These are phyloP conservation scores for Dolomedes plantarius DNA, from an alignment of 2,888 invertebrate species.

Conservation along the genomic window DNA sequence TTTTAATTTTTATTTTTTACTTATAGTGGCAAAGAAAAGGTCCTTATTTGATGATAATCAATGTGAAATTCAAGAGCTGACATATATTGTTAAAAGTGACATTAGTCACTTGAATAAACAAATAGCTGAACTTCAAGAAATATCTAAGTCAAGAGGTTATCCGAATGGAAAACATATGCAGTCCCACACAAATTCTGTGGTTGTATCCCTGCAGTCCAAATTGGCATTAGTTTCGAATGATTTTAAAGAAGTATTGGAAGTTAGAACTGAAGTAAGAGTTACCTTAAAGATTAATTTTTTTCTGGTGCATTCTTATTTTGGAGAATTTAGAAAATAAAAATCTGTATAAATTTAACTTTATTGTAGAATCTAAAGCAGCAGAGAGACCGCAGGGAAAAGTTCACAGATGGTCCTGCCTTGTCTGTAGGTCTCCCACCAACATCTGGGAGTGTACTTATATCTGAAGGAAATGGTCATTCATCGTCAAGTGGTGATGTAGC, in stretches of 20 bases:
- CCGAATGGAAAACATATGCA: slow-evolving; percentile 85
- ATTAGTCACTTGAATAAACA: slow-evolving; percentile 95
- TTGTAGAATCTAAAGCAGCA: slow-evolving; percentile 92
- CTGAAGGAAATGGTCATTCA: slow-evolving; percentile 76
- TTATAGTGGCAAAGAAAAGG: slow-evolving; percentile 96
- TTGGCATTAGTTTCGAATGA: slow-evolving; percentile 97
- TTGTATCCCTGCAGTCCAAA: slow-evolving; percentile 91
- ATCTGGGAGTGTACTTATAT: slow-evolving; percentile 75
- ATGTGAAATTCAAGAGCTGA: slow-evolving; percentile 96
- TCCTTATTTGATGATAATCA: slow-evolving; percentile 97
- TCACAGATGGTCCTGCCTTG: slow-evolving; percentile 82
- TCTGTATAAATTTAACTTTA: neutral
- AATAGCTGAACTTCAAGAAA: slow-evolving; percentile 86
- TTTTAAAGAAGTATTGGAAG: slow-evolving; percentile 97
- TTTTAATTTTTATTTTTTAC: slow-evolving; percentile 13
- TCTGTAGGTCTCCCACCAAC: slow-evolving; percentile 78
- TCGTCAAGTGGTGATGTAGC: slow-evolving; percentile 81
- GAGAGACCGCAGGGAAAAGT: slow-evolving; percentile 93
- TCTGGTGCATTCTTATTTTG: no score
- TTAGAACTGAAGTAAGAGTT: slow-evolving; percentile 89
- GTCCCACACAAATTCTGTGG: slow-evolving; percentile 94
- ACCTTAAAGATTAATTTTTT: no score
- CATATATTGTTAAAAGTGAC: slow-evolving; percentile 97
- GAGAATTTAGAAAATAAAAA: no score
- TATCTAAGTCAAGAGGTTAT: slow-evolving; percentile 75